Evolutionary conservation across 2,888 invertebrate species (phyloP).

Genomic region (Meteorus colon): DNA sequence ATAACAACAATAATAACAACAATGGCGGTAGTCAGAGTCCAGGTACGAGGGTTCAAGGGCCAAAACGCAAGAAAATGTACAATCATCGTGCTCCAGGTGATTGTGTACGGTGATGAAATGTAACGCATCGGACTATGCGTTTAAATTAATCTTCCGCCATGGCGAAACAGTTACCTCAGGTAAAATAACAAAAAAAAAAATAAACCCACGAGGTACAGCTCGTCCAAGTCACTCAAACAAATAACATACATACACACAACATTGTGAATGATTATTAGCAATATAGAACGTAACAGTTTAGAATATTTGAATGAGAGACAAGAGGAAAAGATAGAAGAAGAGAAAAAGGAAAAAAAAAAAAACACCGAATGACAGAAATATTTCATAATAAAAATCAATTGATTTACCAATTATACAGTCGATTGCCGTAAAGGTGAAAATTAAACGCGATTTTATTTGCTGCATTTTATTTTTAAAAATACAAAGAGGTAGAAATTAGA

Average conservation of each 20-base stretch:
- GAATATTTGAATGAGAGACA: constrained; percentile 18
- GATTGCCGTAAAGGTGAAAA: constrained; percentile 30
- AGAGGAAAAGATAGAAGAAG: background rate
- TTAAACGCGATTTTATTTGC: constrained; percentile 30
- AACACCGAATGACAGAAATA: constrained; percentile 26
- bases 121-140: constrained; percentile 29
- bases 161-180: constrained; percentile 47
- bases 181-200: constrained; percentile 31
- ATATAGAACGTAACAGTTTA: constrained; percentile 27
- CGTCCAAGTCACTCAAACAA: constrained; percentile 36
- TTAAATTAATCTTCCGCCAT: constrained; percentile 27
- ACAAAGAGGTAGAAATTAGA: constrained; percentile 21
- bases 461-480: constrained; percentile 44
- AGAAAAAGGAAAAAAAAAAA: background rate
- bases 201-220: constrained; percentile 35
- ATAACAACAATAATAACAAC: constrained; percentile 63
- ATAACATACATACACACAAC: constrained; percentile 7
- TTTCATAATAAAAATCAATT: background rate
- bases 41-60: constrained; percentile 62
- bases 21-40: constrained; percentile 67
- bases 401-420: constrained; percentile 17
- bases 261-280: constrained; percentile 41
- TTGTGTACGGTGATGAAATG: constrained; percentile 71
- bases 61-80: constrained; percentile 68
- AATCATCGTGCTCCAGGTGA: constrained; percentile 66